phyloP scores from a whole-genome alignment of 2,888 invertebrate species.

The Heliconius ethilla region DNA sequence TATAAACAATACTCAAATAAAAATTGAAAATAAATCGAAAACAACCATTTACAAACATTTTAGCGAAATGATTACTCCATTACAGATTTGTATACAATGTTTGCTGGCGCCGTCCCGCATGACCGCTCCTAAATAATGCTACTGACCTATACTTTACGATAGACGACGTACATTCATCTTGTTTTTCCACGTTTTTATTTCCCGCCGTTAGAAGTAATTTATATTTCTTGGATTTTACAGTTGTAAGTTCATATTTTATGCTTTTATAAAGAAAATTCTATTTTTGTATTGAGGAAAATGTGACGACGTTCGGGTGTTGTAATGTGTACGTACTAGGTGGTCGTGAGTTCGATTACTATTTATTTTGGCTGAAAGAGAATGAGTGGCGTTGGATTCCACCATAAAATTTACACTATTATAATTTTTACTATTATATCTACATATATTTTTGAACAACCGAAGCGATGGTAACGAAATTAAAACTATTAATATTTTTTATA shows the following conservation, averaged over 20 bases:
- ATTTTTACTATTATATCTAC: too few species aligned
- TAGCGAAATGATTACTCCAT: constrained; percentile 27
- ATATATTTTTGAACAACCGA: too few species aligned
- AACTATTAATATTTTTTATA: too few species aligned
- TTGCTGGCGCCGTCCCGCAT: constrained; percentile 2
- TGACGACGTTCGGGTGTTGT: not conserved
- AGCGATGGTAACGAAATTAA: too few species aligned
- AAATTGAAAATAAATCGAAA: not conserved
- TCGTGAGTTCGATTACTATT: not conserved
- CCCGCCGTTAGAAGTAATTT: constrained; percentile 17
- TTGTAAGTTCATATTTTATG: not conserved
- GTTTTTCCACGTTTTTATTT: constrained; percentile 23
- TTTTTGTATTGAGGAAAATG: constrained; percentile 18
- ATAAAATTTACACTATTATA: too few species aligned
- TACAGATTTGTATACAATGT: not conserved
- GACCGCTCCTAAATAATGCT: constrained; percentile 17
- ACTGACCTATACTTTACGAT: constrained; percentile 8
- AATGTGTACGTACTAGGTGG: not conserved
- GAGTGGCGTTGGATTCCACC: too few species aligned
- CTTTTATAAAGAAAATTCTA: constrained; percentile 21
- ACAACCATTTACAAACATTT: constrained; percentile 8
- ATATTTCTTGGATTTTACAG: constrained; percentile 23
- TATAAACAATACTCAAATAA: not conserved
- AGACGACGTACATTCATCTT: constrained; percentile 24
- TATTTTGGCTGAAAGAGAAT: not conserved